These are phyloP conservation scores for Crenichthys baileyi DNA, from an alignment of 2,797 vertebrate genomes.

Conservation along the genomic window DNA sequence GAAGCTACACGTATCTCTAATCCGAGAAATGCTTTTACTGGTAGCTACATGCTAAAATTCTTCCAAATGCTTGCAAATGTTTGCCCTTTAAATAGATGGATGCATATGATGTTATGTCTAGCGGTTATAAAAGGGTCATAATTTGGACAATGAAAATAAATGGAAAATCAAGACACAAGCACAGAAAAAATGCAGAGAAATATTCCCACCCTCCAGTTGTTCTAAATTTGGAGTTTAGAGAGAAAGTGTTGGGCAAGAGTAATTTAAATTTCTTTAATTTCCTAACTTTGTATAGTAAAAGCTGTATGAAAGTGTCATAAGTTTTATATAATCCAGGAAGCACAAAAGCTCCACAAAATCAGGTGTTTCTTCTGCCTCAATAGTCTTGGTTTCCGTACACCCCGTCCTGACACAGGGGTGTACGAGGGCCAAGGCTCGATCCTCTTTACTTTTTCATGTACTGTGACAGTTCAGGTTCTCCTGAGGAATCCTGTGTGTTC, in stretches of 20 bases:
- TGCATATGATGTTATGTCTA: neutral
- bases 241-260: neutral
- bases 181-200: neutral
- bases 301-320: neutral
- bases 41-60: neutral
- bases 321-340: neutral
- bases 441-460: slow-evolving; percentile 32
- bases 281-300: neutral
- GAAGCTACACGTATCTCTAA: neutral
- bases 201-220: neutral
- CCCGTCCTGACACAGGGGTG: slow-evolving; percentile 11
- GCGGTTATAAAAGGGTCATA: neutral
- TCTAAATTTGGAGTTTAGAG: neutral
- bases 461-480: slow-evolving; percentile 48
- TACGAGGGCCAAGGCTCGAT: slow-evolving; percentile 32
- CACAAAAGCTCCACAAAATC: neutral
- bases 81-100: neutral
- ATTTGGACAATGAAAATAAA: neutral
- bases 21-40: neutral
- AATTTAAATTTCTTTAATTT: neutral
- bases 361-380: neutral
- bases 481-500: slow-evolving; percentile 62
- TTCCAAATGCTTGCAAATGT: neutral
- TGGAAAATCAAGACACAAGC: neutral
- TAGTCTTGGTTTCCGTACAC: slow-evolving; percentile 11